Evolutionary conservation across 2,113 vertebrate genomes (phyloP).

Genomic region (rabbit (Oryctolagus cuniculus)): DNA sequence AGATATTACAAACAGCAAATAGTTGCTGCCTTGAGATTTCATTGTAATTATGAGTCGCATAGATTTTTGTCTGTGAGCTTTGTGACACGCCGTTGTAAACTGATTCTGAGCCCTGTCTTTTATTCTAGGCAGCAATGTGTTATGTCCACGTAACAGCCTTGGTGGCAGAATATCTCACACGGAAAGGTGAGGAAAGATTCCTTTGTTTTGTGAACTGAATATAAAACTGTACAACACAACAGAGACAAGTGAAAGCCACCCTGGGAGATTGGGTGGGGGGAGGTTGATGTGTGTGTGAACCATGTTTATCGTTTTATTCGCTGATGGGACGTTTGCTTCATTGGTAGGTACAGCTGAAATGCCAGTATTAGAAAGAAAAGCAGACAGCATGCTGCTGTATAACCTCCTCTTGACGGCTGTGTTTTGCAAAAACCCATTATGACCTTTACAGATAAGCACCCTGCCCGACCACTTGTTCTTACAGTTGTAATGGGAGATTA

Average conservation of each 20-base stretch:
- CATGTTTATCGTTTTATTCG: background rate
- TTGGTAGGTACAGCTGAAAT: background rate
- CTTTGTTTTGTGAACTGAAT: background rate
- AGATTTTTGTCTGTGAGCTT: background rate
- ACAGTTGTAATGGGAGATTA: background rate
- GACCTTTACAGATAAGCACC: background rate
- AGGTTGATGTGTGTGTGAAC: background rate
- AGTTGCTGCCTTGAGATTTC: background rate
- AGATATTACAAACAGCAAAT: background rate
- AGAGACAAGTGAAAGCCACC: background rate
- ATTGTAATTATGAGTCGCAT: too few relatives aligned
- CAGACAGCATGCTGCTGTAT: background rate
- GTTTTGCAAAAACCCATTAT: background rate
- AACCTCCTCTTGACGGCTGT: background rate
- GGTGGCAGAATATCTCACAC: conserved; percentile 96
- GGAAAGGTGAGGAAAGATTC: conserved; percentile 91
- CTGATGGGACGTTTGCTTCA: background rate
- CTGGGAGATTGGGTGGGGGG: background rate
- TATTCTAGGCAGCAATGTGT: conserved; percentile 95
- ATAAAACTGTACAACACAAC: background rate
- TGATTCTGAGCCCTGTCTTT: conserved; percentile 54
- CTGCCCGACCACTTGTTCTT: background rate
- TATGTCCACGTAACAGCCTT: conserved; percentile 97
- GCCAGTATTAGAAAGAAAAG: background rate
- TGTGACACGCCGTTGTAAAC: rapidly evolving